Percentiles rank a stretch among this genome's conserved stretches.
These are phyloP conservation scores for Euspilapteryx auroguttella DNA, from an alignment of 2,888 invertebrate genomes.

Conservation along the genomic window DNA sequence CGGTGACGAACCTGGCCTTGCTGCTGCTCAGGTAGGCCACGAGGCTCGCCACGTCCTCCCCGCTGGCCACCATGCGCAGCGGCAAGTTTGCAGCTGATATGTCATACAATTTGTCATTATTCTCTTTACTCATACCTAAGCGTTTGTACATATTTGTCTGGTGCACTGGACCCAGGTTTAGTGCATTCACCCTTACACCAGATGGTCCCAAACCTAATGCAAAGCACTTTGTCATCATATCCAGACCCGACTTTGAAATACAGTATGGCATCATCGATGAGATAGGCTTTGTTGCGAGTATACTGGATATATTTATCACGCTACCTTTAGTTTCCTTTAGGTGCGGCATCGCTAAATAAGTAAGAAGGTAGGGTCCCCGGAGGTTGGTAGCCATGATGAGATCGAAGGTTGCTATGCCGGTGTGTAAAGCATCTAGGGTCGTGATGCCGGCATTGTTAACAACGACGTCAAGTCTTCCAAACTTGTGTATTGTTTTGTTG, in stretches of 20 bases:
- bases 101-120: slow-evolving; percentile 18
- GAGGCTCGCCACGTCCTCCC: slow-evolving; percentile 29
- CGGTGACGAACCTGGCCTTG: slow-evolving; percentile 30
- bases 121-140: slow-evolving; percentile 21
- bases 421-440: slow-evolving; percentile 12
- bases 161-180: slow-evolving; percentile 34
- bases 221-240: slow-evolving; percentile 31
- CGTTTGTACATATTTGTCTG: slow-evolving; percentile 27
- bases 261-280: slow-evolving; percentile 26
- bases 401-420: slow-evolving; percentile 22
- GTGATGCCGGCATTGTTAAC: slow-evolving; percentile 37
- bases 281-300: slow-evolving; percentile 21
- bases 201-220: slow-evolving; percentile 24
- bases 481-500: slow-evolving; percentile 20
- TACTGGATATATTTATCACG: slow-evolving; percentile 33
- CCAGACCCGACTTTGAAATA: slow-evolving; percentile 38
- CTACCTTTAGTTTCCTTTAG: slow-evolving; percentile 27
- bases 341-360: slow-evolving; percentile 21
- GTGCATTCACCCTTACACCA: slow-evolving; percentile 34
- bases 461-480: slow-evolving; percentile 25
- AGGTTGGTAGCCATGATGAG: slow-evolving; percentile 28
- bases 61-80: slow-evolving; percentile 9
- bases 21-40: slow-evolving; percentile 32
- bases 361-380: slow-evolving; percentile 27
- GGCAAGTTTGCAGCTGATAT: slow-evolving; percentile 18